These are phyloP conservation scores for Lutjanus campechanus DNA, from an alignment of 2,797 vertebrate genomes.

Conservation along the genomic window DNA sequence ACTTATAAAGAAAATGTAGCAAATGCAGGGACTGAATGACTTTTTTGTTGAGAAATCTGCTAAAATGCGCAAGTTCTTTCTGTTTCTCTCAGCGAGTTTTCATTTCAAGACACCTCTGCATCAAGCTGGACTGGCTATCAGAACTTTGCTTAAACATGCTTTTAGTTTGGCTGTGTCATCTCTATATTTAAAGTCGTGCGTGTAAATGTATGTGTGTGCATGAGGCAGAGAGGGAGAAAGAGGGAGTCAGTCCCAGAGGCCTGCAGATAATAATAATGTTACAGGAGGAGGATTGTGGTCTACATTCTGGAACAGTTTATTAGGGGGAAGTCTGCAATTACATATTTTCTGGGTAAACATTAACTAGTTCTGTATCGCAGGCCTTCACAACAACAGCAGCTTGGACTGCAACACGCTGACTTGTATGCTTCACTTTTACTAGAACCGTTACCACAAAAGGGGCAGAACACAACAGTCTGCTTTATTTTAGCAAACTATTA, in stretches of 20 bases:
- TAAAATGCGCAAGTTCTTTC: neutral
- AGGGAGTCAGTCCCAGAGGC: constrained; percentile 52
- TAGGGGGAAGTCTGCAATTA: constrained; percentile 92
- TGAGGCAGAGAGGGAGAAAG: constrained; percentile 38
- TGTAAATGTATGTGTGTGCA: constrained; percentile 34
- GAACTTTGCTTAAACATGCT: constrained; percentile 19
- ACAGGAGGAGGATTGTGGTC: constrained; percentile 85
- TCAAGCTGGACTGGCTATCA: neutral
- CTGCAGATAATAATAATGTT: constrained; percentile 87
- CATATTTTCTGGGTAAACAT: constrained; percentile 94
- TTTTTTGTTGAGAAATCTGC: neutral
- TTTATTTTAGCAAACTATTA: constrained; percentile 47
- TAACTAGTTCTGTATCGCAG: constrained; percentile 86
- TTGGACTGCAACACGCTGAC: constrained; percentile 18
- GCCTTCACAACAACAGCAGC: constrained; percentile 54
- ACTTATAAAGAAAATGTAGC: neutral
- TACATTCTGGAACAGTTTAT: constrained; percentile 89
- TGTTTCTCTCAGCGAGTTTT: neutral
- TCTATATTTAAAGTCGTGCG: constrained; percentile 51
- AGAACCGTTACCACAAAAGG: constrained; percentile 14
- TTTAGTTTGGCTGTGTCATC: constrained; percentile 34
- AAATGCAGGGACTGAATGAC: neutral
- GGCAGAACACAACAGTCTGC: constrained; percentile 22
- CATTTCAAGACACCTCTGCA: neutral
- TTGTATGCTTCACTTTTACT: constrained; percentile 57